phyloP scores from a whole-genome alignment of 2,797 vertebrate genomes.

The Enteromius afrohamiltoni region DNA sequence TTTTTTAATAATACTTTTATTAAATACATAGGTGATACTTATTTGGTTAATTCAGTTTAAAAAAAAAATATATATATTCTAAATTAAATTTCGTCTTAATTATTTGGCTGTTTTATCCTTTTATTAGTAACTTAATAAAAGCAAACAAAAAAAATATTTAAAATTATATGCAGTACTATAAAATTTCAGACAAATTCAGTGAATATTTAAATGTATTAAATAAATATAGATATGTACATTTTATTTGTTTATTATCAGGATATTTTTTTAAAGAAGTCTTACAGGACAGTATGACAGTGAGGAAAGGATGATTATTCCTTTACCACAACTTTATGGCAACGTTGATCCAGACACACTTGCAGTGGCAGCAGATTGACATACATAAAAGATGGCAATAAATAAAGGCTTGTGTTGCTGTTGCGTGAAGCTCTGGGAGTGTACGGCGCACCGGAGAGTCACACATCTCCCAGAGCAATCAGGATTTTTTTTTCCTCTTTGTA shows the following conservation, averaged over 20 bases:
- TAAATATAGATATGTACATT: not conserved
- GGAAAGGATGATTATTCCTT: not conserved
- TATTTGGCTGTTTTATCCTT: too few species aligned
- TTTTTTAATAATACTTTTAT: too few species aligned
- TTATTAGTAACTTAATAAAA: too few species aligned
- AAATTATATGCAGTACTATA: not conserved
- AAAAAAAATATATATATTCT: too few species aligned
- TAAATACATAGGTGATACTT: too few species aligned
- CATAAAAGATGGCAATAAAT: slow-evolving; percentile 46
- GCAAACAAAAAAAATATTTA: too few species aligned
- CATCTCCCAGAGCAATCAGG: slow-evolving; percentile 72
- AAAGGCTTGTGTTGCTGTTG: slow-evolving; percentile 20
- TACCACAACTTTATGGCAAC: not conserved
- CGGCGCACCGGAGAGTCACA: slow-evolving; percentile 71
- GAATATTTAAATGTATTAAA: not conserved
- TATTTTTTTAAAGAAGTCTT: not conserved
- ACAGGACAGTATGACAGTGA: not conserved
- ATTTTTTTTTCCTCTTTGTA: slow-evolving; percentile 40
- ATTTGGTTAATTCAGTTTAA: too few species aligned
- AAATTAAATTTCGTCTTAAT: too few species aligned
- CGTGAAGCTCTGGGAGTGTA: slow-evolving; percentile 29
- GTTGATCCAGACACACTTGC: slow-evolving; percentile 19
- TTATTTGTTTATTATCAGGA: not conserved
- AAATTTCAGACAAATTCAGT: not conserved
- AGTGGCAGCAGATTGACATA: slow-evolving; percentile 29